Percentiles rank a stretch among this genome's conserved stretches.
Evolutionary conservation across 2,113 vertebrate genomes (phyloP).

Genomic region (sheep (Ovis aries)): DNA sequence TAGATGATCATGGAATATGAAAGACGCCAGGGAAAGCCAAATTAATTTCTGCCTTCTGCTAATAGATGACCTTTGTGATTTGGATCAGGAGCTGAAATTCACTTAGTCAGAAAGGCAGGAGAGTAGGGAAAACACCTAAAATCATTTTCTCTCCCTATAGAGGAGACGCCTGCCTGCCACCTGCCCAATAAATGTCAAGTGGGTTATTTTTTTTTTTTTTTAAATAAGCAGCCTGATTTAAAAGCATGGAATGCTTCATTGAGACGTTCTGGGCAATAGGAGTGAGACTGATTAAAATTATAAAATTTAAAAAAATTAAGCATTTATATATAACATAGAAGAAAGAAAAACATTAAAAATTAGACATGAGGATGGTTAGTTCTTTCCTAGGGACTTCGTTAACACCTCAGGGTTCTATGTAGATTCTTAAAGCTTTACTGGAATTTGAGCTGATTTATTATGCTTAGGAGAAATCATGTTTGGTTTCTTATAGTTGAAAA

Average conservation of each 20-base stretch:
- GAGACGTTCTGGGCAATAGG: neutral
- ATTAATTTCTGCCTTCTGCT: constrained; percentile 56
- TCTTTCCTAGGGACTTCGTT: neutral
- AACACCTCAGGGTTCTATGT: constrained; percentile 9
- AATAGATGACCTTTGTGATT: constrained; percentile 63
- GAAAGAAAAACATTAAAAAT: neutral
- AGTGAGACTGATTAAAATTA: neutral
- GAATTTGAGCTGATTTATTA: constrained; percentile 46
- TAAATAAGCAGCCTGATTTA: constrained; percentile 1
- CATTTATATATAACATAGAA: neutral
- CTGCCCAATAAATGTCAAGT: constrained; percentile 70
- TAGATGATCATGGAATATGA: neutral
- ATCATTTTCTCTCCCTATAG: constrained; percentile 64
- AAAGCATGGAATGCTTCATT: neutral
- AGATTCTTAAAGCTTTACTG: constrained; percentile 9
- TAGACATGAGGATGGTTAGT: neutral
- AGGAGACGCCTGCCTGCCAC: constrained; percentile 55
- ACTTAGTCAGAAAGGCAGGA: constrained; percentile 51
- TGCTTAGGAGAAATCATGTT: constrained; percentile 56
- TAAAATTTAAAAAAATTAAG: neutral
- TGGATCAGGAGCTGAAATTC: constrained; percentile 61
- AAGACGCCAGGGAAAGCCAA: constrained; percentile 46
- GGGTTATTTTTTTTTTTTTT: constrained; percentile 1
- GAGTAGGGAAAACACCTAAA: constrained; percentile 55
- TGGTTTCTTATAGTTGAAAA: constrained; percentile 57